Percentiles rank a stretch among this genome's conserved stretches.
phyloP scores from a whole-genome alignment of 2,113 vertebrate species.

The Oncorhynchus masou region DNA sequence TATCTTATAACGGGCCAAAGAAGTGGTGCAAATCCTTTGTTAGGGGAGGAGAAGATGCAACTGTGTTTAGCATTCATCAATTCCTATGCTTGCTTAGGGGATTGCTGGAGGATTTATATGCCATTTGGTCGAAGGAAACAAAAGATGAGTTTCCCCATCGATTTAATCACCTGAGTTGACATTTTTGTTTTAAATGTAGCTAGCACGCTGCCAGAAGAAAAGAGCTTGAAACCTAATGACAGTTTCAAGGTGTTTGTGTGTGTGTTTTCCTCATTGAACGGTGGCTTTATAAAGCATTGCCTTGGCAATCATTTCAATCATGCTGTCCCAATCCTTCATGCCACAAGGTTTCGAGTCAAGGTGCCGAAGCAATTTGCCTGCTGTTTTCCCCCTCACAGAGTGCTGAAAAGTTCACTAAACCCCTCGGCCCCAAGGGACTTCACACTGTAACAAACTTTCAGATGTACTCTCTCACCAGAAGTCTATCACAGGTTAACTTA shows the following conservation, averaged over 20 bases:
- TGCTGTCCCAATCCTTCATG: neutral
- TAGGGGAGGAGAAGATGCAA: constrained; percentile 17
- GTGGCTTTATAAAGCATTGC: constrained; percentile 27
- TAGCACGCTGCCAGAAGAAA: constrained; percentile 13
- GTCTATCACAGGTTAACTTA: constrained; percentile 36
- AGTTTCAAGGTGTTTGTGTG: constrained; percentile 22
- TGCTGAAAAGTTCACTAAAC: constrained; percentile 38
- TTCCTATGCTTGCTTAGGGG: constrained; percentile 50
- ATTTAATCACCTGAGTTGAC: constrained; percentile 56
- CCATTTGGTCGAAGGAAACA: constrained; percentile 55
- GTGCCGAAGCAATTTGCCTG: constrained; percentile 24
- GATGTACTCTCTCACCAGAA: constrained; percentile 4
- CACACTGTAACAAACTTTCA: constrained; percentile 32
- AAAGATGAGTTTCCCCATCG: constrained; percentile 49
- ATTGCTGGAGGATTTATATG: constrained; percentile 56
- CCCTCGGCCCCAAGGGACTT: constrained; percentile 28
- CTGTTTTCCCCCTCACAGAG: constrained; percentile 33
- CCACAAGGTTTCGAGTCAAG: constrained; percentile 13
- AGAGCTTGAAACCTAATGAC: constrained; percentile 23
- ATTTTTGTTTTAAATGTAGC: constrained; percentile 48
- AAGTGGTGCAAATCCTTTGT: constrained; percentile 44
- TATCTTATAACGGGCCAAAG: constrained; percentile 36
- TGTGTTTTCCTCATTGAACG: constrained; percentile 1
- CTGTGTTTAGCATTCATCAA: constrained; percentile 60
- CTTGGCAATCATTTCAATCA: neutral